Conservation (phyloP, 2,797 vertebrate genomes). For the Oophaga sylvatica region DNA sequence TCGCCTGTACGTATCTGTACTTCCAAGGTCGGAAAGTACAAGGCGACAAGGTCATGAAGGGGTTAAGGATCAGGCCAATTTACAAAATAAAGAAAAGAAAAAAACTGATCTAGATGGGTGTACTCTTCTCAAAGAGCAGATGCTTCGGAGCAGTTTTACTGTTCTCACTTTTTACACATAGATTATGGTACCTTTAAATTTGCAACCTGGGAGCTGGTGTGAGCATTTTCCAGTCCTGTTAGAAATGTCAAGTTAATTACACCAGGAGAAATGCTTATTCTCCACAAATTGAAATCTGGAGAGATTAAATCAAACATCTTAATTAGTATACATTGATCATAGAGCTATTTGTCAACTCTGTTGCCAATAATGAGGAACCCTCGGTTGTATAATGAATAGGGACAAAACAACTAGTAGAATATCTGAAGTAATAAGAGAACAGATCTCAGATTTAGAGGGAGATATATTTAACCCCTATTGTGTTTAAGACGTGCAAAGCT, state of each 20-base stretch:
- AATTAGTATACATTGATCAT: slow-evolving; percentile 49
- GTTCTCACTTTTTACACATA: not conserved
- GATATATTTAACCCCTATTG: slow-evolving; percentile 37
- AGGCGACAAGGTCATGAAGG: no score
- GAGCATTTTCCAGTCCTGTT: slow-evolving; percentile 10
- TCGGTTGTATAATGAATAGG: slow-evolving; percentile 30
- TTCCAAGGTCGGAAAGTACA: no score
- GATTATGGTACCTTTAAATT: slow-evolving; percentile 1
- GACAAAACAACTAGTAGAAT: slow-evolving; percentile 11
- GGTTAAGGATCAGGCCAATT: not conserved
- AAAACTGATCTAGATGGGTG: not conserved
- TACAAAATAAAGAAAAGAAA: not conserved
- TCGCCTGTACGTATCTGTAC: no score
- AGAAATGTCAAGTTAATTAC: slow-evolving; percentile 42
- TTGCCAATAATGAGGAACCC: slow-evolving; percentile 49
- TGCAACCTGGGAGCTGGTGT: not conserved
- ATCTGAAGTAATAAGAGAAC: not conserved
- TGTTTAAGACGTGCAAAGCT: not conserved
- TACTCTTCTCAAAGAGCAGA: not conserved
- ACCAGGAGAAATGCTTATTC: slow-evolving; percentile 42
- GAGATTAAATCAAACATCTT: slow-evolving; percentile 53
- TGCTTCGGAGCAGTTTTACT: not conserved
- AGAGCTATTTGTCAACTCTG: slow-evolving; percentile 36
- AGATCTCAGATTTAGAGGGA: not conserved
- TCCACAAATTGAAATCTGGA: slow-evolving; percentile 44